These are phyloP conservation scores for Heliothis subflexa DNA, from an alignment of 1,140 invertebrate species.

Conservation along the genomic window DNA sequence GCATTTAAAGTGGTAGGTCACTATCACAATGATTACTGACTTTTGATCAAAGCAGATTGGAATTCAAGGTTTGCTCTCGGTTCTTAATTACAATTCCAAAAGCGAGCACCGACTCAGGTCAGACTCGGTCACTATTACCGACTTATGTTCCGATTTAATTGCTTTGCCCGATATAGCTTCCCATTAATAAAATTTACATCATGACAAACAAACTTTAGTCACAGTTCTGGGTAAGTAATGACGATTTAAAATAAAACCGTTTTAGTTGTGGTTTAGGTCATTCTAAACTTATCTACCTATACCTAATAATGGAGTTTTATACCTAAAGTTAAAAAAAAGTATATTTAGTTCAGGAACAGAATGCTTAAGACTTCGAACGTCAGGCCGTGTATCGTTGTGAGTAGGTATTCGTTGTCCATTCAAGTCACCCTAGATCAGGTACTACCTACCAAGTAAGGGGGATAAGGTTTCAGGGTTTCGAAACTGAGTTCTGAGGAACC, in stretches of 20 bases:
- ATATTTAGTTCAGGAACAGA: too few relatives aligned
- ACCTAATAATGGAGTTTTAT: too few relatives aligned
- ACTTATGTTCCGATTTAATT: conserved; percentile 45
- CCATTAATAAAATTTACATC: conserved; percentile 47
- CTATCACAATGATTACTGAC: not conserved
- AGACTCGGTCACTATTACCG: conserved; percentile 47
- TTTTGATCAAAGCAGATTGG: not conserved
- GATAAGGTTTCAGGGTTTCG: too few relatives aligned
- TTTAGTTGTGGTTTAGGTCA: not conserved
- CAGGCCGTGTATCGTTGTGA: too few relatives aligned
- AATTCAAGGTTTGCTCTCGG: conserved; percentile 33
- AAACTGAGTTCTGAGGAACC: too few relatives aligned
- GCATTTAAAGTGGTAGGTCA: not conserved
- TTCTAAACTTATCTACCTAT: too few relatives aligned
- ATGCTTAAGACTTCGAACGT: too few relatives aligned
- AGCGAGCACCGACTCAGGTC: conserved; percentile 39
- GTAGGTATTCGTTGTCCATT: too few relatives aligned
- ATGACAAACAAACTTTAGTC: conserved; percentile 34
- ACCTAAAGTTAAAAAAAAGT: too few relatives aligned
- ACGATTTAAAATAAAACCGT: conserved; percentile 27
- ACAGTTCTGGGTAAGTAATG: conserved; percentile 36
- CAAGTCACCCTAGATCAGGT: too few relatives aligned
- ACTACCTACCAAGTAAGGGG: too few relatives aligned
- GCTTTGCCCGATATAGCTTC: conserved; percentile 40
- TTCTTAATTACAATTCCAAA: conserved; percentile 45